phyloP scores from a whole-genome alignment of 1,140 invertebrate species.

The Diachasmimorpha longicaudata region DNA sequence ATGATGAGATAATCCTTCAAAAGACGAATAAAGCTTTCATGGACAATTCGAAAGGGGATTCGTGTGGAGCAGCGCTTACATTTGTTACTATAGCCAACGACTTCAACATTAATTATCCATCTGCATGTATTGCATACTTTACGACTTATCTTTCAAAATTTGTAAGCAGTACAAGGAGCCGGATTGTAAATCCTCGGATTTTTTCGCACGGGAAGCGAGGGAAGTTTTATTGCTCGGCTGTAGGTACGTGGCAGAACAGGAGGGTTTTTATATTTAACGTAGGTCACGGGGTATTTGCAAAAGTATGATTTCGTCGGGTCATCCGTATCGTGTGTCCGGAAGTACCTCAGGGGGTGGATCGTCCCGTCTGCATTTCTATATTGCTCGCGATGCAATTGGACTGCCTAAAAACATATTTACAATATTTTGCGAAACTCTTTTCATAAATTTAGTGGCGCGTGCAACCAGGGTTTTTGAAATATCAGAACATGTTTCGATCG shows the following conservation, averaged over 20 bases:
- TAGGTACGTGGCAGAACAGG: constrained; percentile 59
- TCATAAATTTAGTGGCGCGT: no score
- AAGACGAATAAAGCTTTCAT: not conserved
- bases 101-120: not conserved
- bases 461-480: no score
- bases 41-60: not conserved
- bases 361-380: constrained; percentile 64
- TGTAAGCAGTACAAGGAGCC: constrained; percentile 38
- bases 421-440: no score
- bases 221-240: constrained; percentile 57
- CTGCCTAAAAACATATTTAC: constrained; percentile 51
- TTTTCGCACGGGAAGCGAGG: constrained; percentile 61
- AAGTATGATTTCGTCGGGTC: constrained; percentile 60
- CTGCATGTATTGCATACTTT: not conserved
- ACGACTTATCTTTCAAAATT: constrained; percentile 7
- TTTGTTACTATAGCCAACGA: not conserved
- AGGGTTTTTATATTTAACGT: constrained; percentile 66
- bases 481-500: no score
- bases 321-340: constrained; percentile 57
- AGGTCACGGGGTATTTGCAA: constrained; percentile 60
- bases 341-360: constrained; percentile 64
- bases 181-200: constrained; percentile 54
- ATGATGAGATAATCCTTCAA: not conserved
- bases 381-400: constrained; percentile 66
- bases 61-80: not conserved